Evolutionary conservation across 2,113 vertebrate species (phyloP).

Genomic region (Ciconia stormi): DNA sequence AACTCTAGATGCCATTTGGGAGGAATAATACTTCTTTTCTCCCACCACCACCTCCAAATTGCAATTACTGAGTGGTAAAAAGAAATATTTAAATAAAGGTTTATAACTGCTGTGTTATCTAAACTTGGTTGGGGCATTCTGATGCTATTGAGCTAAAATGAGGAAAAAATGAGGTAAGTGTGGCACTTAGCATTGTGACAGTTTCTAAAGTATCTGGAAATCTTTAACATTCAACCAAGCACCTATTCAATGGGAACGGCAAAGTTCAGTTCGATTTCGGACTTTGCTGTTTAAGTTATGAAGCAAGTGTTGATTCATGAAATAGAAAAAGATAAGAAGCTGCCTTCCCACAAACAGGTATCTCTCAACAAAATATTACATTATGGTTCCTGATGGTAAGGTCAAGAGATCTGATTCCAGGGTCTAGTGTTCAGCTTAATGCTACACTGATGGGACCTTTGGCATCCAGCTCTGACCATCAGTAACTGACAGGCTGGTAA

Average conservation of each 20-base stretch:
- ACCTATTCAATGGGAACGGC: background rate
- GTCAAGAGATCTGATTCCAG: slow-evolving; percentile 14
- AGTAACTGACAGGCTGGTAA: background rate
- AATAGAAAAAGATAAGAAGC: background rate
- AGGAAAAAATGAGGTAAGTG: background rate
- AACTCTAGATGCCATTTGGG: background rate
- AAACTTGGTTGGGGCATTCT: background rate
- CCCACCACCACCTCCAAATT: background rate
- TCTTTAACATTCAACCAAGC: background rate
- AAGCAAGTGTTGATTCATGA: background rate
- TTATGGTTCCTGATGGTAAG: background rate
- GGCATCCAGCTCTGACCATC: background rate
- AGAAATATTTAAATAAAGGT: background rate
- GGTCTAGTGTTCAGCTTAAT: background rate
- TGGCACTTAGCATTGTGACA: background rate
- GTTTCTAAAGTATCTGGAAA: background rate
- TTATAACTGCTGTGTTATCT: background rate
- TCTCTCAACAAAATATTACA: background rate
- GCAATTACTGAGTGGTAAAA: background rate
- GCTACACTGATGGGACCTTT: background rate
- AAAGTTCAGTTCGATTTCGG: background rate
- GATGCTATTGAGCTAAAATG: background rate
- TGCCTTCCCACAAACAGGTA: background rate
- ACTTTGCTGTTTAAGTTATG: background rate
- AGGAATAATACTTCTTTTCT: background rate